Conservation (phyloP, 2,113 vertebrate species). For the Gopherus evgoodei region DNA sequence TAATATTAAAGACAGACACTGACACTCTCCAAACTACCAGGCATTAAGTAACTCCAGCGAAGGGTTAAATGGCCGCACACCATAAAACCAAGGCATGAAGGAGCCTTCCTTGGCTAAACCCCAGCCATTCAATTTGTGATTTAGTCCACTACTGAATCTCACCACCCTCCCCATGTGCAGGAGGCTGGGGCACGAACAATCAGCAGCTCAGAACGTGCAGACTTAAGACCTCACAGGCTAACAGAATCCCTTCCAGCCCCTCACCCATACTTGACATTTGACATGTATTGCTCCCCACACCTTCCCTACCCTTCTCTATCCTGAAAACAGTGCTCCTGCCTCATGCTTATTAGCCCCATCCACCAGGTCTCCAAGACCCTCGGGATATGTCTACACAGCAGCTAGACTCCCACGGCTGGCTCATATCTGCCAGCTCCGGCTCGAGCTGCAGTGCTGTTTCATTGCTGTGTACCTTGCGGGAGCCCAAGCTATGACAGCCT, state of each 20-base stretch:
- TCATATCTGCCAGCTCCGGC: too few species aligned
- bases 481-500: too few species aligned
- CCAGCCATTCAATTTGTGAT: not conserved
- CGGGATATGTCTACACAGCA: not conserved
- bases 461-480: too few species aligned
- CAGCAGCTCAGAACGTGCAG: rapidly evolving
- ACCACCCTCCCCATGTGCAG: not conserved
- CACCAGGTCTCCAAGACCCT: not conserved
- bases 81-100: not conserved
- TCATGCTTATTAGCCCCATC: rapidly evolving
- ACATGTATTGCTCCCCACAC: not conserved
- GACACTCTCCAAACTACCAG: not conserved
- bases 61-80: not conserved
- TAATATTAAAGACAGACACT: not conserved
- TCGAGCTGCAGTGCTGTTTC: too few species aligned
- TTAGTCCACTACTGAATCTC: not conserved
- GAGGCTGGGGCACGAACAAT: rapidly evolving
- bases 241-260: not conserved
- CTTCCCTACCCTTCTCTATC: not conserved
- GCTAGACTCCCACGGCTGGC: too few species aligned
- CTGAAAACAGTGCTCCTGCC: not conserved
- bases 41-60: not conserved
- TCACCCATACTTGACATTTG: not conserved
- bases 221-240: not conserved
- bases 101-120: not conserved